phyloP scores from a whole-genome alignment of 2,797 vertebrate genomes.

The Numenius phaeopus region DNA sequence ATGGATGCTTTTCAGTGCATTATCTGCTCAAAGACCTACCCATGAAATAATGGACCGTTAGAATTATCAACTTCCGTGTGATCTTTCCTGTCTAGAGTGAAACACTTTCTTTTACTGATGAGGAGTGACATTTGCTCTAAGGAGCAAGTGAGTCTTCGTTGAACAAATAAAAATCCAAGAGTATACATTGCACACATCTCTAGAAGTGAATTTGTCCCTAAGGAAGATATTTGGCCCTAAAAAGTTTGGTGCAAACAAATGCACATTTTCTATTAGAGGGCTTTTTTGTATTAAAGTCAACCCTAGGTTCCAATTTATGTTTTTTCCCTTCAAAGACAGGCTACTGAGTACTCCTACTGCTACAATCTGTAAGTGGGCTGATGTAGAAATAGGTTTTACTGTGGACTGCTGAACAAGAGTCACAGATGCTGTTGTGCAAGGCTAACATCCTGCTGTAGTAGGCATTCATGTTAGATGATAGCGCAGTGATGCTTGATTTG shows the following conservation, averaged over 20 bases:
- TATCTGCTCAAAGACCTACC: not conserved
- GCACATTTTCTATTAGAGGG: not conserved
- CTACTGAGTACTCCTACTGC: not conserved
- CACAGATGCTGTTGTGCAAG: not conserved
- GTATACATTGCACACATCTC: not conserved
- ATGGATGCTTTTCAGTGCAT: not conserved
- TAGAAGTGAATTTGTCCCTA: not conserved
- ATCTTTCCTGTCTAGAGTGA: not conserved
- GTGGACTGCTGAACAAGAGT: not conserved
- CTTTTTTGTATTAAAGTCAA: not conserved
- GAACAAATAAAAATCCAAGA: not conserved
- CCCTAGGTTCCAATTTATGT: not conserved
- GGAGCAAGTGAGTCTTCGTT: not conserved
- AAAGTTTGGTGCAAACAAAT: not conserved
- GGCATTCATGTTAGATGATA: not conserved
- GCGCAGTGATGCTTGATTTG: not conserved
- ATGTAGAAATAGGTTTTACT: not conserved
- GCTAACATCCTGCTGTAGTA: not conserved
- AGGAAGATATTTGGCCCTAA: not conserved
- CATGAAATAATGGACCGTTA: not conserved
- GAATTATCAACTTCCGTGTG: not conserved
- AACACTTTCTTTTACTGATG: not conserved
- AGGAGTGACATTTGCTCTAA: not conserved
- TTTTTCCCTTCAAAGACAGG: not conserved
- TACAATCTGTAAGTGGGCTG: not conserved